Evolutionary conservation across 2,888 invertebrate species (phyloP).

Genomic region (Pimpla rufipes): DNA sequence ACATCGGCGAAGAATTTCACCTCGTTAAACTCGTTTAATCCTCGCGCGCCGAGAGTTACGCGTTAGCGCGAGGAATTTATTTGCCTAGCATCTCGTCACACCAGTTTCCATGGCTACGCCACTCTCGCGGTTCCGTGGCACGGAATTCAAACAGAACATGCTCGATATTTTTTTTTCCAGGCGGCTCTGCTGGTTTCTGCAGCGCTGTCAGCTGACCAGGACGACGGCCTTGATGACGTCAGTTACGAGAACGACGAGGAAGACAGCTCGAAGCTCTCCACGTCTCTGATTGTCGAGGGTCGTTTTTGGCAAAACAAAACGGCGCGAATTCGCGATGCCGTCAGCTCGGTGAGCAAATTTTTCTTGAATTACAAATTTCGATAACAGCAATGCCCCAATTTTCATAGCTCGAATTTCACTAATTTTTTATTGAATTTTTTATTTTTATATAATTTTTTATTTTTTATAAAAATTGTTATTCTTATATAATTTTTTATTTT

Average conservation of each 20-base stretch:
- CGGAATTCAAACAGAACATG: neutral
- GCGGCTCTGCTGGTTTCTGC: constrained; percentile 73
- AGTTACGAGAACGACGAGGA: constrained; percentile 70
- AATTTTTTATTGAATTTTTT: constrained; percentile 1
- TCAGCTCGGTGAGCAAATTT: constrained; percentile 71
- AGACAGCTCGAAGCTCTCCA: constrained; percentile 71
- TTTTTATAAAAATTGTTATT: neutral
- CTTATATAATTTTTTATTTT: constrained; percentile 7
- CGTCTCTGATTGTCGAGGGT: constrained; percentile 76
- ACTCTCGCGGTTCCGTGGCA: constrained; percentile 9
- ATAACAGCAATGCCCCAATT: too few relatives aligned
- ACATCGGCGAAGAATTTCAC: constrained; percentile 65
- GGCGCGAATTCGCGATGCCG: constrained; percentile 71
- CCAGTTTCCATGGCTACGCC: constrained; percentile 9
- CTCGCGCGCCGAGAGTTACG: constrained; percentile 9
- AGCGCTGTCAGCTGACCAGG: constrained; percentile 65
- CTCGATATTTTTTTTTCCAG: constrained; percentile 66
- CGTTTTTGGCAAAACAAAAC: constrained; percentile 74
- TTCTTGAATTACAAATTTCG: neutral
- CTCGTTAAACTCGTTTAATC: constrained; percentile 58
- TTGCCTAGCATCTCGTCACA: constrained; percentile 5
- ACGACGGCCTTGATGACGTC: constrained; percentile 70
- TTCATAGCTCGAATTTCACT: neutral
- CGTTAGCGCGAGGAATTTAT: neutral
- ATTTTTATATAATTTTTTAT: too few relatives aligned